Evolutionary conservation across 2,888 invertebrate species (phyloP), one percentile per base, ranked within the genome.

Genomic region (Andrena bucephala): DNA sequence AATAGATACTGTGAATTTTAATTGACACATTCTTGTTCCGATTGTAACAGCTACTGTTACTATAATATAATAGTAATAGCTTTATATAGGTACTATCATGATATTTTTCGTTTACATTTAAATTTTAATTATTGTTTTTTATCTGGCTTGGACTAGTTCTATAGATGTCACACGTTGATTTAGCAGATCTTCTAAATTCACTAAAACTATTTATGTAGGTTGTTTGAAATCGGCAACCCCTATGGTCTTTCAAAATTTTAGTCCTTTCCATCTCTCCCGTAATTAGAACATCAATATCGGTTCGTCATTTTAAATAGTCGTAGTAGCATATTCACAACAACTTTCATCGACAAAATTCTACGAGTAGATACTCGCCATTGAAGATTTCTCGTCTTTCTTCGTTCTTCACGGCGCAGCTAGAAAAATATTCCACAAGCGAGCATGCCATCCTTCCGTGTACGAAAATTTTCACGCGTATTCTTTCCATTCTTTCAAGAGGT

Each of bases 381-480:
- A 33, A 42, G 13, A 42, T 13, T 42, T 36, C n/a, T 33, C 3
- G 8, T 33, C 4, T n/a, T 33, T 65, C 27, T 65, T 7, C 20
- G n/a, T 6, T 16, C 5, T 13, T 54, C 33, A 6, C 20, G 8
- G 24, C 20, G 13, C 2, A 52, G 7, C 16, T 7, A 66, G 29
- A n/a, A 50, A 20, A 50, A 31, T 52, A 52, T 24, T 29, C 16
- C 8, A 7, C 24, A 4, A 29, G 16, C 16, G 59, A 33, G 57
- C 65, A 72, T 10, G 31, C 10, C 57, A 20, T 77, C 29, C 63
- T 33, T 48, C 48, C 54, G 13, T 31, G 13, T 48, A 62, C 20
- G 36, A 42, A 20, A 29, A 54, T 62, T 8, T 24, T 52, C 6
- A 68, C 6, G 5, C n/a, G 5, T 0, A 63, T 29, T 48, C 24